A percentile compares a stretch with the other conserved stretches of the same genome.
phyloP scores from a whole-genome alignment of 2,888 invertebrate species.

The Noctua pronuba region DNA sequence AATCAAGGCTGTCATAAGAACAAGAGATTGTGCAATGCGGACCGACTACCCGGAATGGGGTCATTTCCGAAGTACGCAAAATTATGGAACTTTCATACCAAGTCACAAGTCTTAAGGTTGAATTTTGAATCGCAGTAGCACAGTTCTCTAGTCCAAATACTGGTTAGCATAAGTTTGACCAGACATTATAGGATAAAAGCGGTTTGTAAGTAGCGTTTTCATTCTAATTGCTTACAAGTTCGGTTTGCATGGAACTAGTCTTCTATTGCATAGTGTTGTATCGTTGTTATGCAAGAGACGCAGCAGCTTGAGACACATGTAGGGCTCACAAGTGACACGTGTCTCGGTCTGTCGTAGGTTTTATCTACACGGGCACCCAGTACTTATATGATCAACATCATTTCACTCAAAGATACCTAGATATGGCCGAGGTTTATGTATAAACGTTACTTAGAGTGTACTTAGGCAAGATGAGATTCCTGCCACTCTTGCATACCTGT shows the following conservation, averaged over 20 bases:
- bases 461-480: neutral
- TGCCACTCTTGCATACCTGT: too few species aligned
- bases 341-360: neutral
- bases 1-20: conserved; percentile 69
- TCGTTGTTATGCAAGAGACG: conserved; percentile 14
- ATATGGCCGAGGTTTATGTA: neutral
- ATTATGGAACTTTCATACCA: conserved; percentile 40
- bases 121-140: conserved; percentile 19
- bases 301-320: conserved; percentile 7
- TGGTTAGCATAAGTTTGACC: conserved; percentile 60
- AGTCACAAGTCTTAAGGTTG: neutral
- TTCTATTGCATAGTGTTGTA: conserved; percentile 33
- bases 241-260: conserved; percentile 9
- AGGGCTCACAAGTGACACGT: conserved; percentile 26
- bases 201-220: conserved; percentile 51
- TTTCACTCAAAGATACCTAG: neutral
- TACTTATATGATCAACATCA: neutral
- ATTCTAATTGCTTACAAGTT: conserved; percentile 37
- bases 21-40: conserved; percentile 72
- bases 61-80: conserved; percentile 73
- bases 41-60: conserved; percentile 73
- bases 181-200: conserved; percentile 55
- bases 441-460: neutral
- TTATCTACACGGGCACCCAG: neutral
- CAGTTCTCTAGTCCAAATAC: conserved; percentile 48